Conservation (phyloP, 2,888 invertebrate genomes). For the Mimumesa dahlbomi region DNA sequence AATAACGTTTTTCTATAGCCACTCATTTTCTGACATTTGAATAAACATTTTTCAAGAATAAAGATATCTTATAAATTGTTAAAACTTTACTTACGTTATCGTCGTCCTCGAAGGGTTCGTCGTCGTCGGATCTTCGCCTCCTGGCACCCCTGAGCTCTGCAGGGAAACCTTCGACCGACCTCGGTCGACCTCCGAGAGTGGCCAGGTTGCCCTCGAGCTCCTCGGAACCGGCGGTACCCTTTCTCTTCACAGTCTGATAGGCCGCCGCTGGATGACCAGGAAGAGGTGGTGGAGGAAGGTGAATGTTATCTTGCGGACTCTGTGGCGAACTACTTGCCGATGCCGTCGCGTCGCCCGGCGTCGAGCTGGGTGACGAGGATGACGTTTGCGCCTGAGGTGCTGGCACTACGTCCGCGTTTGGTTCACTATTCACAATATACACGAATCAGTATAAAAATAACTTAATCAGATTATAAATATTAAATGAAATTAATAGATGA, state of each 20-base stretch:
- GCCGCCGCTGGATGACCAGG: conserved; percentile 89
- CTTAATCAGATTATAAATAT: too few relatives aligned
- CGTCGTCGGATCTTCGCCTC: conserved; percentile 82
- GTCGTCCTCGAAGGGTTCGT: too few relatives aligned
- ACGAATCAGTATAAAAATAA: not conserved
- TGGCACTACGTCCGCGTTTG: conserved; percentile 89
- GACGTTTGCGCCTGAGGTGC: conserved; percentile 91
- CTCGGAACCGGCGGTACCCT: conserved; percentile 85
- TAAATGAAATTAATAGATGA: too few relatives aligned
- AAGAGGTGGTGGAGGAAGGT: conserved; percentile 90
- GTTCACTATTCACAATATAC: conserved; percentile 83
- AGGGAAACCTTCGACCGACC: conserved; percentile 92
- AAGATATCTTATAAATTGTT: too few relatives aligned
- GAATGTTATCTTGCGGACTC: conserved; percentile 84
- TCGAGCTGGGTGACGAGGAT: conserved; percentile 86
- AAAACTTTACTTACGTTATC: too few relatives aligned
- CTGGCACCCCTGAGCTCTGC: conserved; percentile 89
- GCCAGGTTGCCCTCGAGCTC: conserved; percentile 90
- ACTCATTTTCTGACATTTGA: too few relatives aligned
- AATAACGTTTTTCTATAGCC: too few relatives aligned
- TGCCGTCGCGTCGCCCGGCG: conserved; percentile 83
- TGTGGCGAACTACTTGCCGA: conserved; percentile 83
- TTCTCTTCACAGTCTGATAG: conserved; percentile 92
- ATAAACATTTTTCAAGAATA: too few relatives aligned
- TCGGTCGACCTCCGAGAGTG: conserved; percentile 91